phyloP scores from a whole-genome alignment of 2,113 vertebrate species.

The Dromiciops gliroides region DNA sequence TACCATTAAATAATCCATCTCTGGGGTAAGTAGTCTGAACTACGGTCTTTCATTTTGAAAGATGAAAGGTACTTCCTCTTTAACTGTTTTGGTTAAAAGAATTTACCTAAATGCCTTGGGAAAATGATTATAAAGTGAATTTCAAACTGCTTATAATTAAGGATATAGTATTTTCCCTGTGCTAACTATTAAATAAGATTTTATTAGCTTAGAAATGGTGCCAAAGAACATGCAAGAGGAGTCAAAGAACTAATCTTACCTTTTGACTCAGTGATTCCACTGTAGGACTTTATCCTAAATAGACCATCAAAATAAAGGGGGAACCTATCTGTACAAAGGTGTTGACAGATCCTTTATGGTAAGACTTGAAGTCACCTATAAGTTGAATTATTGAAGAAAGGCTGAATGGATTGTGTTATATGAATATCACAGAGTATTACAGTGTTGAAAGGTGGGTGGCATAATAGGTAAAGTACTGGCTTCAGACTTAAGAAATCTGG shows the following conservation, averaged over 20 bases:
- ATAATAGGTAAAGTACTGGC: not conserved
- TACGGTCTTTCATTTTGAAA: constrained; percentile 24
- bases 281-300: too few relatives aligned
- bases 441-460: not conserved
- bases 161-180: not conserved
- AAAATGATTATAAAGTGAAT: constrained; percentile 3
- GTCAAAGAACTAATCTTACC: not conserved
- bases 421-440: not conserved
- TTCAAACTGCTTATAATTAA: constrained; percentile 17
- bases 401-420: not conserved
- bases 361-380: not conserved
- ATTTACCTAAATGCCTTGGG: not conserved
- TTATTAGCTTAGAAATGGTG: not conserved
- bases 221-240: not conserved
- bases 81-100: not conserved
- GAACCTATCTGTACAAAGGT: not conserved
- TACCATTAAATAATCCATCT: not conserved
- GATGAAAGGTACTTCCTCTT: constrained; percentile 10
- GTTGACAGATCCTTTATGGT: not conserved
- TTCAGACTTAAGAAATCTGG: not conserved
- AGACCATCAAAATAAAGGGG: not conserved
- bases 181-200: not conserved
- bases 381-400: not conserved
- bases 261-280: not conserved
- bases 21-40: not conserved